Base-by-base conservation (phyloP, 1,140 invertebrate species). In the Drosophila burlai region DNA sequence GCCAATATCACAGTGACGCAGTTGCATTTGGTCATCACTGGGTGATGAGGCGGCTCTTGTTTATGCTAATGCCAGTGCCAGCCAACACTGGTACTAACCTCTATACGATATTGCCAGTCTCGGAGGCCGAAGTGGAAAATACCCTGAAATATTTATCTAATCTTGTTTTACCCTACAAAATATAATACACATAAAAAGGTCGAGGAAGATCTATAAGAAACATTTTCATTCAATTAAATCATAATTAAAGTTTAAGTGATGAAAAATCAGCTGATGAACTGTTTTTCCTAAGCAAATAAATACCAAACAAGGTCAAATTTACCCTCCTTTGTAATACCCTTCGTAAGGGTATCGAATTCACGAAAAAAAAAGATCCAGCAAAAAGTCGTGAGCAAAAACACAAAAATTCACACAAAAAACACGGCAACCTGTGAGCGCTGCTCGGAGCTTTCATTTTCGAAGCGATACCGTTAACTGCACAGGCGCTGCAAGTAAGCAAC, bases 381-480 rank as follows among this genome's bases (percentile, higher is more conserved):
- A 82, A 65, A 66, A 79, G 64, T 86, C 74, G 82, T 85, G 78
- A 77, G 78, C 52, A 74, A 81, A 78, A 79, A 76, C 68, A 73
- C 60, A 78, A 76, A 79, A 73, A 86, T 76, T 59, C 74, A 80
- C 72, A 87, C 84, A 73, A 73, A 73, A 73, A 72, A 73, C 67
- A 50, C 31, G 67, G 46, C 67, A 86, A 86, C 84, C 84, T 89
- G 83, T 63, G 52, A 87, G 66, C 81, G 81, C 46, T 81, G 74
- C 55, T 84, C 63, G 59, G 40, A 91, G 89, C 89, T 91, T 91
- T 91, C 89, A 89, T 91, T 91, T 91, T 91, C 89, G 84, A 80
- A 85, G 84, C 73, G 76, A 75, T 91, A 89, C 83, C 84, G 89
- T 91, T 91, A 91, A 66, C 81, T 89, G 84, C 81, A 77, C 57